These are phyloP conservation scores for Entomobrya multifasciata DNA, from an alignment of 2,888 invertebrate genomes.

Conservation along the genomic window DNA sequence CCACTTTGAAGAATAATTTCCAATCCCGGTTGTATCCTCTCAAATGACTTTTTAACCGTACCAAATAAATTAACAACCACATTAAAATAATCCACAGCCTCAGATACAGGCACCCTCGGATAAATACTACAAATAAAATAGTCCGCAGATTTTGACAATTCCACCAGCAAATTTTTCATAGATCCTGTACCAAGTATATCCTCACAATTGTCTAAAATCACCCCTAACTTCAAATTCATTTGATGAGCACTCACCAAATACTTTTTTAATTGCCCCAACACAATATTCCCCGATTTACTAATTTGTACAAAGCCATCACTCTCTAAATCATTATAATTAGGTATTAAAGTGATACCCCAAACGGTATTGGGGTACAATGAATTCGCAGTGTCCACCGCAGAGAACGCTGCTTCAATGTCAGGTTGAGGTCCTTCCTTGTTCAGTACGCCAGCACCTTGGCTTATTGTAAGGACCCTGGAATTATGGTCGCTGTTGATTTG, in stretches of 20 bases:
- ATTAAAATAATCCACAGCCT: constrained; percentile 8
- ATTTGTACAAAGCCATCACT: not conserved
- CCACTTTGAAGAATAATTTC: constrained; percentile 5
- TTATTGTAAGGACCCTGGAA: not conserved
- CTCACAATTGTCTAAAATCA: not conserved
- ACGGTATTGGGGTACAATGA: not conserved
- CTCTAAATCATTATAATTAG: not conserved
- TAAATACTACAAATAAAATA: constrained; percentile 17
- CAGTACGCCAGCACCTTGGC: not conserved
- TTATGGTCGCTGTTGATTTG: not conserved
- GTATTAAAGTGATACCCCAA: not conserved
- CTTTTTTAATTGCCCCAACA: not conserved
- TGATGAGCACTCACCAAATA: not conserved
- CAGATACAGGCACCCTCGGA: not conserved
- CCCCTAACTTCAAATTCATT: not conserved
- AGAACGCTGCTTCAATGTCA: not conserved
- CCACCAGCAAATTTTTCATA: not conserved
- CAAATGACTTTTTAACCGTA: not conserved
- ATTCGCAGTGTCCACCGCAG: not conserved
- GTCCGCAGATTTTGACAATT: not conserved
- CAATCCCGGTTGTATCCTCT: not conserved
- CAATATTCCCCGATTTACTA: not conserved
- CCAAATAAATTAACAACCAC: not conserved
- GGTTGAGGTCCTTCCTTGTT: not conserved
- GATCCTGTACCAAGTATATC: not conserved